These are phyloP conservation scores for Nannoperca australis DNA, from an alignment of 2,797 vertebrate species.

Conservation along the genomic window DNA sequence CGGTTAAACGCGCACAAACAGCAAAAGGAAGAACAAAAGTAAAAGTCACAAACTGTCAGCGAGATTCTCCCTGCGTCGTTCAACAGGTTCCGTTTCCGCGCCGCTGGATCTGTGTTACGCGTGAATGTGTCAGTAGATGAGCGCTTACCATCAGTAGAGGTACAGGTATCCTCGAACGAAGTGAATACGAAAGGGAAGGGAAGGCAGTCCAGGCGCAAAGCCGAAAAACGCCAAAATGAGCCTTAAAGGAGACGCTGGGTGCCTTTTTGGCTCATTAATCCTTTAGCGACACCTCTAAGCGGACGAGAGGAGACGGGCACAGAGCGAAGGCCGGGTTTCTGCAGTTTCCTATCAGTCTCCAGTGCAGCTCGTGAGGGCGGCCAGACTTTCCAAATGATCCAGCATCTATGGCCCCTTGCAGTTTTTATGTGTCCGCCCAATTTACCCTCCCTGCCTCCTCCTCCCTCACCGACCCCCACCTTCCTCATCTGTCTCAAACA, in stretches of 20 bases:
- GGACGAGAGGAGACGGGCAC: slow-evolving; percentile 37
- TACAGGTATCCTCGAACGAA: slow-evolving; percentile 81
- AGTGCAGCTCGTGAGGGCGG: slow-evolving; percentile 54
- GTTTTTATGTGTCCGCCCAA: slow-evolving; percentile 89
- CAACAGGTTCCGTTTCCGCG: slow-evolving; percentile 14
- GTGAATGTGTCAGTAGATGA: slow-evolving; percentile 28
- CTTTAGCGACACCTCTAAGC: slow-evolving; percentile 66
- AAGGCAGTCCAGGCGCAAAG: slow-evolving; percentile 75
- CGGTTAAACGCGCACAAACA: slow-evolving; percentile 22
- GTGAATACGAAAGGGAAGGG: slow-evolving; percentile 66
- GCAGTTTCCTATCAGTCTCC: slow-evolving; percentile 70
- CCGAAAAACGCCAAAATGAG: slow-evolving; percentile 65
- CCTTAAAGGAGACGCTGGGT: slow-evolving; percentile 55
- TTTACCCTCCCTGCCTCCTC: slow-evolving; percentile 80
- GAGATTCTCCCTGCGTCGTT: background rate
- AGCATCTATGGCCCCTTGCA: slow-evolving; percentile 82
- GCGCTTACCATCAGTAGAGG: slow-evolving; percentile 87
- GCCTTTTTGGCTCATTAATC: slow-evolving; percentile 79
- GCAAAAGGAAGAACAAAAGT: background rate
- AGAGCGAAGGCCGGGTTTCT: slow-evolving; percentile 46
- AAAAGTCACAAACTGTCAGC: slow-evolving; percentile 23
- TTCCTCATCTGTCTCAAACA: slow-evolving; percentile 80
- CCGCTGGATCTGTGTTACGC: background rate
- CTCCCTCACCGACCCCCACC: slow-evolving; percentile 65
- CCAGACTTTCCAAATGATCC: slow-evolving; percentile 82